Base-by-base conservation (phyloP, 1,140 invertebrate genomes). In the Zaprionus nigranus region DNA sequence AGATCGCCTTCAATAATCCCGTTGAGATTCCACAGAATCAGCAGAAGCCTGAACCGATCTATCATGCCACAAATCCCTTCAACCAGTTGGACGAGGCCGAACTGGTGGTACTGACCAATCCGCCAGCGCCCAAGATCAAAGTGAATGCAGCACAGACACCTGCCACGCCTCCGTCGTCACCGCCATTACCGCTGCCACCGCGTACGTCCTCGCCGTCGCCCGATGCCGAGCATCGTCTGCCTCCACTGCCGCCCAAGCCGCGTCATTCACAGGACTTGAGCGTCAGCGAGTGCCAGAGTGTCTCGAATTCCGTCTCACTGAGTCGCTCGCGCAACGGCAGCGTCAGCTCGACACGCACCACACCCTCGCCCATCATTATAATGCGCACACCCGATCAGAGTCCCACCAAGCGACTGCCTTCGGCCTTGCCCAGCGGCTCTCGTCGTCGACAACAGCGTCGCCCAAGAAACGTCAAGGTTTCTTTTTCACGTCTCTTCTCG, bases 1-100 rank as follows among this genome's bases (percentile, higher is more conserved):
- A 97, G 91, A 94, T 97, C 84, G 97, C 97, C 0, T 97, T 97
- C 94, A 97, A 96, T 91, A 97, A 97, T 93, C 97, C 96, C 0
- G 90, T 97, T 9, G 62, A 78, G 0, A 91, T 91, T 56, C 82
- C 26, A 56, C 74, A 54, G n/a, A 71, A 22, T 24, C 57, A 67
- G 36, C 72, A 17, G 36, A 65, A 36, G 20, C 6, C 38, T 13
- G 51, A 38, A 9, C 64, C 53, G 13, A 26, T 22, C 5, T 82
- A 90, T 57, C 81, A 80, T 12, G 72, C 46, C 9, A 65, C 76
- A 7, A 90, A 86, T 86, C 85, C 84, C 0, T 90, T 90, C n/a
- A 83, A 69, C 11, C 77, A 82, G 38, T 30, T 82, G 51, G 85
- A 90, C 17, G 91, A 92, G 17, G 75, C 61, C 1, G 88, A 81